Evolutionary conservation across 2,113 vertebrate species (phyloP), one percentile per base, ranked within the genome.

Genomic region (Sciurus niger): DNA sequence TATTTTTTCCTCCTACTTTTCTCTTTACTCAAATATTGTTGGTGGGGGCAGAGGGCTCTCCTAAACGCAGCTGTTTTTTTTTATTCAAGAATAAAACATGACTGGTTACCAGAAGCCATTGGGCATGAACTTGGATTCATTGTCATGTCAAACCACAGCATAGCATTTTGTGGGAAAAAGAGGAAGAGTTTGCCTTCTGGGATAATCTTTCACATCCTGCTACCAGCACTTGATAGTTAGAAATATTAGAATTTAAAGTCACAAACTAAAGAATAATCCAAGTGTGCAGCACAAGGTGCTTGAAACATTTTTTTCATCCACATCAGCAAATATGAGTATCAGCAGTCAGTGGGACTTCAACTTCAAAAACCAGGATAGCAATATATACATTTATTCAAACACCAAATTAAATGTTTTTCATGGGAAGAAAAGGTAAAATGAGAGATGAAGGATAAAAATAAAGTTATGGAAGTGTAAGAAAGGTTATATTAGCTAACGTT

Each of bases 211-310:
- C 73, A 65, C 1, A 37, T 20, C 20, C 25, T 2, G 72, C 10
- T n/a, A 17, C 40, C 55, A 88, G 34, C 4, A 90, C 10, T 55
- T 87, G 72, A 88, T 60, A 90, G 32, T 84, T 80, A 24, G 90
- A 91, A 91, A 24, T 28, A 40, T 92, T 93, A 87, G 25, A 94
- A 65, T 16, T 92, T 89, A 94, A 63, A 9, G 16, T 60, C 37
- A 65, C 12, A 76, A 51, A 79, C 11, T 80, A 32, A 96, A 72
- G 22, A 51, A 65, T 2, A 87, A 48, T 55, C 25, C 79, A 43
- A 67, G 12, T 40, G 18, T 72, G 25, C 20, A 92, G 12, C 32
- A 18, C n/a, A 92, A 14, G 28, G 16, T 16, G 0, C 51, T 24
- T 83, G 53, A 88, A 53, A 80, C 82, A 58, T 84, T 22, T n/a